Conservation (phyloP, 1,140 invertebrate genomes). For the Saccostrea echinata region DNA sequence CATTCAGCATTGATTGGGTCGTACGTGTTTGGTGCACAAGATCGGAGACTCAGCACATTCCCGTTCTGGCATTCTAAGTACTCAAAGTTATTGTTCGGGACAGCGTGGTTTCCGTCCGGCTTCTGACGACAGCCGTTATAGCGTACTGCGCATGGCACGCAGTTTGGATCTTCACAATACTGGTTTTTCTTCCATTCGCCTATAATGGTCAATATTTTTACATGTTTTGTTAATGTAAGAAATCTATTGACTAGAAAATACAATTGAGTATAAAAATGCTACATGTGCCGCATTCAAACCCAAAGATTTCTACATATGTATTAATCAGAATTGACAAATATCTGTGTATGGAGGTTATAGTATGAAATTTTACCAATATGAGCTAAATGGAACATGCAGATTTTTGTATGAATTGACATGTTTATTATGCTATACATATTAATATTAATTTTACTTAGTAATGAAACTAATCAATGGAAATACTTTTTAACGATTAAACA, state of each 20-base stretch:
- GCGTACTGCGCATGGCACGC: slow-evolving; percentile 47
- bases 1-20: slow-evolving; percentile 46
- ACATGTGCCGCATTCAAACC: not conserved
- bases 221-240: slow-evolving; percentile 1
- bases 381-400: too few species aligned
- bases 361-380: not conserved
- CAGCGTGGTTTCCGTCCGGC: slow-evolving; percentile 36
- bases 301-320: not conserved
- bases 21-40: slow-evolving; percentile 45
- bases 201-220: slow-evolving; percentile 21
- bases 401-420: too few species aligned
- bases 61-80: slow-evolving; percentile 48
- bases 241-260: not conserved
- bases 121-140: slow-evolving; percentile 43
- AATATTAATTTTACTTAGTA: too few species aligned
- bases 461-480: too few species aligned
- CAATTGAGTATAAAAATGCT: not conserved
- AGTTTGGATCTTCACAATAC: slow-evolving; percentile 45
- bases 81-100: slow-evolving; percentile 41
- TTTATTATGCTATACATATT: too few species aligned
- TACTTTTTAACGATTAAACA: too few species aligned
- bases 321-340: too few species aligned
- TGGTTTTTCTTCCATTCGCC: slow-evolving; percentile 50
- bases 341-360: too few species aligned
- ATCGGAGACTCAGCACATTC: slow-evolving; percentile 3